Percentiles rank a stretch among this genome's conserved stretches.
phyloP scores from a whole-genome alignment of 2,113 vertebrate species.

The Cephalopholis sonnerati region DNA sequence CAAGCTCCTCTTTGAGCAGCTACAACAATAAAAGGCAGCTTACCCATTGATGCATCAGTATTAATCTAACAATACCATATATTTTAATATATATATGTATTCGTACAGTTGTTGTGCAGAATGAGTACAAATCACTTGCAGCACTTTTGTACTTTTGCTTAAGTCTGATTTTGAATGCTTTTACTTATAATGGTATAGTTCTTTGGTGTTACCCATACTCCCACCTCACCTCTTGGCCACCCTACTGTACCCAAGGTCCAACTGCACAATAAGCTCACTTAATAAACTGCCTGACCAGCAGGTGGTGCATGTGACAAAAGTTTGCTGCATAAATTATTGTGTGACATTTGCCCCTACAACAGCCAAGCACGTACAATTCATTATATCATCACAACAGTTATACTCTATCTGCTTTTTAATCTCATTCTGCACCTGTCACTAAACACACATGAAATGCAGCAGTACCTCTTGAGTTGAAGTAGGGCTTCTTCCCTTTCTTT shows the following conservation, averaged over 20 bases:
- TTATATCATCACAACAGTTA: not conserved
- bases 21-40: not conserved
- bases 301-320: slow-evolving; percentile 67
- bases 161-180: not conserved
- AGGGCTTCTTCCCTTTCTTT: not conserved
- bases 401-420: not conserved
- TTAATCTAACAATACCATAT: not conserved
- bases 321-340: not conserved
- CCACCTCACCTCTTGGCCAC: not conserved
- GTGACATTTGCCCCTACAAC: slow-evolving; percentile 14
- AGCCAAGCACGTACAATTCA: not conserved
- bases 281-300: slow-evolving; percentile 67
- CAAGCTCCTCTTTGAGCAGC: not conserved
- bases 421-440: not conserved
- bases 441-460: not conserved
- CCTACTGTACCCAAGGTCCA: not conserved
- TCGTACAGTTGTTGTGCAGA: not conserved
- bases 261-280: not conserved
- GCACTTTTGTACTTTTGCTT: not conserved
- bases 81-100: not conserved
- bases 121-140: not conserved
- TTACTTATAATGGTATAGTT: not conserved
- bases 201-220: too few species aligned
- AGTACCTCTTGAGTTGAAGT: not conserved
- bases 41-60: not conserved